phyloP scores from a whole-genome alignment of 2,888 invertebrate genomes.

The Harmothoe impar region DNA sequence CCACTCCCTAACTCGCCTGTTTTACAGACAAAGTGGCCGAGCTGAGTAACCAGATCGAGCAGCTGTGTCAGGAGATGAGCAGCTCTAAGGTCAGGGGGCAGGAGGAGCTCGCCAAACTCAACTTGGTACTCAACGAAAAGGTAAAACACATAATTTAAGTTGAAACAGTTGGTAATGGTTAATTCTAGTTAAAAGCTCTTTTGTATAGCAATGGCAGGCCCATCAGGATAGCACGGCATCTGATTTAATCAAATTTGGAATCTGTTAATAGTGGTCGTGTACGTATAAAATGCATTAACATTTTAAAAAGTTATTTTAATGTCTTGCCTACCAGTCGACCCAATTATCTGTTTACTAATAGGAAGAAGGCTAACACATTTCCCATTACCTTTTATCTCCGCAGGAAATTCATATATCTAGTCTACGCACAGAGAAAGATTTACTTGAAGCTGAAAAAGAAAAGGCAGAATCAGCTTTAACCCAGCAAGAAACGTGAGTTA shows the following conservation, averaged over 20 bases:
- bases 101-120: constrained; percentile 44
- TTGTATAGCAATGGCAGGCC: no score
- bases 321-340: no score
- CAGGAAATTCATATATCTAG: constrained; percentile 74
- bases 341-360: no score
- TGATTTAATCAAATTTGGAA: no score
- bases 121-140: constrained; percentile 30
- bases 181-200: no score
- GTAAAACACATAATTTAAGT: constrained; percentile 1
- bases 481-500: constrained; percentile 73
- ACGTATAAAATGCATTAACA: no score
- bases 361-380: no score
- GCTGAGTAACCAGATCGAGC: constrained; percentile 64
- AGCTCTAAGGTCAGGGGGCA: constrained; percentile 27
- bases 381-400: not conserved
- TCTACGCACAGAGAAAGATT: constrained; percentile 72
- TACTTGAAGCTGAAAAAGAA: constrained; percentile 74
- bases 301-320: no score
- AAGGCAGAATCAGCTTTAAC: constrained; percentile 72
- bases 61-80: constrained; percentile 59
- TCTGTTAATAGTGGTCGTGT: no score
- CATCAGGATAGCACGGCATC: no score
- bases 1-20: not conserved
- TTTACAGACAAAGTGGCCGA: constrained; percentile 65
- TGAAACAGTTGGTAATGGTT: no score